Conservation (phyloP, 2,113 vertebrate species). For the Barbus barbus region DNA sequence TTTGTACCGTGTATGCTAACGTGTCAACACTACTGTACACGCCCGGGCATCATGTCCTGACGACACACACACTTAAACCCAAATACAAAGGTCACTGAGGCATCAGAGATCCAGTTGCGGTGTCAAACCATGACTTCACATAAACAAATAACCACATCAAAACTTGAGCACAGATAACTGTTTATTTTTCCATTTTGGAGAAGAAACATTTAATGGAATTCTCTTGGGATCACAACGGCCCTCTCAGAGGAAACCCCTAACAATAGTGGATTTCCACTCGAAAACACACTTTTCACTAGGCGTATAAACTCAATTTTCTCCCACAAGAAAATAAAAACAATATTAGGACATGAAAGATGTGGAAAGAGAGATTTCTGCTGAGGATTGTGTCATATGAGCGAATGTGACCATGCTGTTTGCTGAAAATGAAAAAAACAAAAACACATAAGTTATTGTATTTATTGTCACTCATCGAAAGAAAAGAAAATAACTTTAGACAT, state of each 20-base stretch:
- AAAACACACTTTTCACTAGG: conserved; percentile 47
- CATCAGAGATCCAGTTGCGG: conserved; percentile 25
- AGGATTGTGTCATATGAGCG: conserved; percentile 16
- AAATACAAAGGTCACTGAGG: conserved; percentile 45
- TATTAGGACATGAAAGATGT: conserved; percentile 51
- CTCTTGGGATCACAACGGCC: conserved; percentile 15
- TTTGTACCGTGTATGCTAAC: conserved; percentile 43
- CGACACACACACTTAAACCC: conserved; percentile 51
- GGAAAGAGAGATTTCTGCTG: not conserved
- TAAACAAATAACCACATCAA: conserved; percentile 53
- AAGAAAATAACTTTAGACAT: not conserved
- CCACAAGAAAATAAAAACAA: conserved; percentile 51
- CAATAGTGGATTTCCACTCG: conserved; percentile 53
- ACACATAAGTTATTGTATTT: too few relatives aligned
- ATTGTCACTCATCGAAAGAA: not conserved
- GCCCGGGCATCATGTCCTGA: conserved; percentile 34
- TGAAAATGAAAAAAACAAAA: too few relatives aligned
- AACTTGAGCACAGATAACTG: conserved; percentile 34
- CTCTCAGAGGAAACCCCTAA: conserved; percentile 49
- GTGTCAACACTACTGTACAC: conserved; percentile 39
- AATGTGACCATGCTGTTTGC: conserved; percentile 5
- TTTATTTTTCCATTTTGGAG: conserved; percentile 52
- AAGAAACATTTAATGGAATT: conserved; percentile 14
- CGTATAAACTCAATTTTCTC: conserved; percentile 51
- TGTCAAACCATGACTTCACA: conserved; percentile 52